phyloP scores from a whole-genome alignment of 2,888 invertebrate species.

The Pogonocherus hispidulus region DNA sequence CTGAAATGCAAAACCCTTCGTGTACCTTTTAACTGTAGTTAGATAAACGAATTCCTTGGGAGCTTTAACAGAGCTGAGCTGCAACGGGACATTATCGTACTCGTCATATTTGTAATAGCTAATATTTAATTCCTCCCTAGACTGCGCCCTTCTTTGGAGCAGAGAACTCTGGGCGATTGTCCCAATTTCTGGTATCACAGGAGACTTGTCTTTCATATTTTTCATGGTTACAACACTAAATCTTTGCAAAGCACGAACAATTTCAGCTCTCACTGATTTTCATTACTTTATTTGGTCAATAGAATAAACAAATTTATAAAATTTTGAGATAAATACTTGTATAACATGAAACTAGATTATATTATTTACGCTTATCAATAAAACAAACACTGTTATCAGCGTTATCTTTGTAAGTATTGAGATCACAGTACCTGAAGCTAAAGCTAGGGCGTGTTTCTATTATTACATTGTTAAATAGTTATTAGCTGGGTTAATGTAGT shows the following conservation, averaged over 20 bases:
- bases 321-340: slow-evolving; percentile 12
- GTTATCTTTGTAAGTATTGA: slow-evolving; percentile 22
- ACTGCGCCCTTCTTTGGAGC: slow-evolving; percentile 59
- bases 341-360: not conserved
- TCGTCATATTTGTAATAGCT: slow-evolving; percentile 53
- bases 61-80: slow-evolving; percentile 28
- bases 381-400: slow-evolving; percentile 23
- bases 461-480: slow-evolving; percentile 12
- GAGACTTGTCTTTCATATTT: slow-evolving; percentile 60
- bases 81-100: slow-evolving; percentile 56
- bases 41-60: slow-evolving; percentile 27
- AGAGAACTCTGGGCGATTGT: slow-evolving; percentile 57
- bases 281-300: not conserved
- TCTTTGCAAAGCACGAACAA: not conserved
- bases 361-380: slow-evolving; percentile 15
- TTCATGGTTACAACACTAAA: not conserved
- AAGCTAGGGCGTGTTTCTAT: not conserved
- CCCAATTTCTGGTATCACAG: slow-evolving; percentile 59
- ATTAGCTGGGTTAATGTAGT: not conserved
- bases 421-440: slow-evolving; percentile 12
- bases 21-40: slow-evolving; percentile 19
- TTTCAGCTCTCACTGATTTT: slow-evolving; percentile 3
- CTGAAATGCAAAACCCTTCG: not conserved
- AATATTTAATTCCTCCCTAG: slow-evolving; percentile 53
- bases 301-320: slow-evolving; percentile 19